A percentile compares a stretch with the other conserved stretches of the same genome.
phyloP scores from a whole-genome alignment of 1,140 invertebrate species.

The Mizuhopecten yessoensis region DNA sequence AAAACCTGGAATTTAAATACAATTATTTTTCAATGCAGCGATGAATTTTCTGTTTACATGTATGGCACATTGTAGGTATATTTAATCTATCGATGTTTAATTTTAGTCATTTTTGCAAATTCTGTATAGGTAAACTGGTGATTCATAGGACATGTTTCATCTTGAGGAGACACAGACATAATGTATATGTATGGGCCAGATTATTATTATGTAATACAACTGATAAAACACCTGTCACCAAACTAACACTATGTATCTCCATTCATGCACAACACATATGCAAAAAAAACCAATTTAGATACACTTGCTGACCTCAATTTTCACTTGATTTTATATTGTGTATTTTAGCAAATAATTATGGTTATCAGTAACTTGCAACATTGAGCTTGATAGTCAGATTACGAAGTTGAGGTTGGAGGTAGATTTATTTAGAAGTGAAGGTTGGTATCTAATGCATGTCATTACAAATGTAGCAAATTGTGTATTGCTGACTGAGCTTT shows the following conservation, averaged over 20 bases:
- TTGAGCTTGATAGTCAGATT: too few relatives aligned
- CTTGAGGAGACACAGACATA: background rate
- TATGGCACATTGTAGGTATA: background rate
- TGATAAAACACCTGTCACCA: background rate
- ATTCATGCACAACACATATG: background rate
- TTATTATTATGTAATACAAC: background rate
- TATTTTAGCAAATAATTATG: background rate
- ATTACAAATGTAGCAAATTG: too few relatives aligned
- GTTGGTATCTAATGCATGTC: too few relatives aligned
- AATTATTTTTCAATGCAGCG: too few relatives aligned
- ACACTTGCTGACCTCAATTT: background rate
- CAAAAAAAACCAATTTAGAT: background rate
- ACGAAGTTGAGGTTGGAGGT: too few relatives aligned
- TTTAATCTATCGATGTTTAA: conserved; percentile 3
- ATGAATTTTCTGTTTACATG: background rate
- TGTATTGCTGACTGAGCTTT: too few relatives aligned
- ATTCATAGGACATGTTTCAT: background rate
- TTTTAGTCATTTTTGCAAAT: background rate
- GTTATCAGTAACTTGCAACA: background rate
- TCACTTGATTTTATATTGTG: background rate
- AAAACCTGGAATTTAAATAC: background rate
- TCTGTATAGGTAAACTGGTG: background rate
- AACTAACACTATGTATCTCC: background rate
- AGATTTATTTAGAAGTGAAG: too few relatives aligned
- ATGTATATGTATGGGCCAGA: background rate